These are phyloP conservation scores for Cecropterus lyciades DNA, from an alignment of 1,140 invertebrate species.

Conservation along the genomic window DNA sequence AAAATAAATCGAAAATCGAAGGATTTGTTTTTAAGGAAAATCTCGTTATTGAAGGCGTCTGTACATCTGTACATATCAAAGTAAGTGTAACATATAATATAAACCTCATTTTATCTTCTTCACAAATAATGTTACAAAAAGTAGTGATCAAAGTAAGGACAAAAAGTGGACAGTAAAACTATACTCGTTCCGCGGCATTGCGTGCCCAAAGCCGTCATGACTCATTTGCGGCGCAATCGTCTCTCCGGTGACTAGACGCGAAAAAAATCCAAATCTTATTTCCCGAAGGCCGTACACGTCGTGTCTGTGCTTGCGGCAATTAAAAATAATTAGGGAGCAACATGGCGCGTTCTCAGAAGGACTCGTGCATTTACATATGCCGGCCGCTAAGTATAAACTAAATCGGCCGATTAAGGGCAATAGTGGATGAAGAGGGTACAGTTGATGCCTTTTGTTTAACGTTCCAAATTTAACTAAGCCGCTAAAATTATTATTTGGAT, in stretches of 20 bases:
- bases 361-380: conserved; percentile 78
- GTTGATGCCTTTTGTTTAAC: conserved; percentile 35
- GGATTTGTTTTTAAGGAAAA: too few relatives aligned
- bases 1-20: too few relatives aligned
- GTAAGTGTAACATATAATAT: too few relatives aligned
- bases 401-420: conserved; percentile 77
- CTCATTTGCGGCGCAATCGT: conserved; percentile 63
- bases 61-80: too few relatives aligned
- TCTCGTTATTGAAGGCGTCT: too few relatives aligned
- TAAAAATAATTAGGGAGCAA: conserved; percentile 82
- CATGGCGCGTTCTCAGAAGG: conserved; percentile 77
- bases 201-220: conserved; percentile 49
- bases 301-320: conserved; percentile 73
- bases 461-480: conserved; percentile 29
- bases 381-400: conserved; percentile 63
- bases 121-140: too few relatives aligned
- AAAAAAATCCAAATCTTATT: conserved; percentile 68
- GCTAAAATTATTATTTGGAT: conserved; percentile 30
- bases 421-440: conserved; percentile 76
- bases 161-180: neutral
- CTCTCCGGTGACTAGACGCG: conserved; percentile 72
- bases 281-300: conserved; percentile 72
- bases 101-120: too few relatives aligned
- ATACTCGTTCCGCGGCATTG: neutral
- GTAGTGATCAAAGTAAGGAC: too few relatives aligned